These are phyloP conservation scores for Toxotes jaculatrix DNA, from an alignment of 2,113 vertebrate species.

Conservation along the genomic window DNA sequence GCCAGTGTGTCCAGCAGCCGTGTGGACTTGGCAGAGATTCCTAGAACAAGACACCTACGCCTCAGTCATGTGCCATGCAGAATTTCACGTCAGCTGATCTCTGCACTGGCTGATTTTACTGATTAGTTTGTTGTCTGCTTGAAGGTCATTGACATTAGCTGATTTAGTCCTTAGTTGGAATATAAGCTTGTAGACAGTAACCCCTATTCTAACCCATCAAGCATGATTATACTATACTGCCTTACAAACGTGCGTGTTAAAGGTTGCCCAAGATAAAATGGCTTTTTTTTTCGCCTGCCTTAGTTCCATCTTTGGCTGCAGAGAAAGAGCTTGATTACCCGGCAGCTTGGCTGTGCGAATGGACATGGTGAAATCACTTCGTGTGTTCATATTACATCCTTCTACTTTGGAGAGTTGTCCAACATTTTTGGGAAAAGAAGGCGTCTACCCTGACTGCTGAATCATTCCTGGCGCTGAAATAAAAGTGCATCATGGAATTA, in stretches of 20 bases:
- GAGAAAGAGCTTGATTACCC: neutral
- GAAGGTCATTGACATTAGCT: constrained; percentile 3
- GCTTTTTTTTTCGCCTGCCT: neutral
- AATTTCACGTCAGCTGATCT: neutral
- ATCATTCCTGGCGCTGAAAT: constrained; percentile 46
- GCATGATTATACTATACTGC: neutral
- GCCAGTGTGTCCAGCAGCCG: neutral
- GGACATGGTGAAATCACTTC: constrained; percentile 40
- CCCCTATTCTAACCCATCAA: neutral
- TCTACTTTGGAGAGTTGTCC: constrained; percentile 26
- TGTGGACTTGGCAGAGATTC: constrained; percentile 35
- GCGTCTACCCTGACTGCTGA: constrained; percentile 24
- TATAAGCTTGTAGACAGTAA: neutral
- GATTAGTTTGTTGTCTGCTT: neutral
- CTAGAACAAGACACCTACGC: neutral
- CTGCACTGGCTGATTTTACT: neutral
- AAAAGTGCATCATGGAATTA: constrained; percentile 32
- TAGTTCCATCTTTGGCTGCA: constrained; percentile 28
- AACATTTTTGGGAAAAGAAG: constrained; percentile 38
- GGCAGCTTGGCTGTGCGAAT: neutral
- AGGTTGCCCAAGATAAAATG: neutral
- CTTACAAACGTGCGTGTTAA: neutral
- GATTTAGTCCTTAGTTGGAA: neutral
- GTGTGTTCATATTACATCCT: constrained; percentile 25
- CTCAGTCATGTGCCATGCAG: constrained; percentile 1